Percentiles rank a stretch among this genome's conserved stretches.
Evolutionary conservation across 2,888 invertebrate genomes (phyloP).

Genomic region (Craniophora ligustri): DNA sequence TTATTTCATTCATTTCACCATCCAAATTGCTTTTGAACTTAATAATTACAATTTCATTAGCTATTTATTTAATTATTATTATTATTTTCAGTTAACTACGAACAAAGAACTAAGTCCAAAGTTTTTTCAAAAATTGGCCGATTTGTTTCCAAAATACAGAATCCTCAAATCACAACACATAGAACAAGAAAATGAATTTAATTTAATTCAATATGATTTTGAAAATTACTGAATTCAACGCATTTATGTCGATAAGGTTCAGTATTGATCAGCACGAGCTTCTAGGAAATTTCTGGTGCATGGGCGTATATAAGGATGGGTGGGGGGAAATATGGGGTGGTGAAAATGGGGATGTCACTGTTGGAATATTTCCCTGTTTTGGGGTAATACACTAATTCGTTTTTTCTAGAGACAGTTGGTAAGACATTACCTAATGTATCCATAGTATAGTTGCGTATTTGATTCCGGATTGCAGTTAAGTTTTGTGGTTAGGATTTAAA

Average conservation of each 20-base stretch:
- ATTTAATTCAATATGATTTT: too few species aligned
- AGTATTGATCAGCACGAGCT: background rate
- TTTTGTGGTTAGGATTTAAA: too few species aligned
- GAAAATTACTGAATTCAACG: background rate
- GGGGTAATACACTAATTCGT: too few species aligned
- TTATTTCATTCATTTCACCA: too few species aligned
- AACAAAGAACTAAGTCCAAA: background rate
- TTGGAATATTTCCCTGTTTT: background rate
- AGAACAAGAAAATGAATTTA: too few species aligned
- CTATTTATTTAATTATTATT: background rate
- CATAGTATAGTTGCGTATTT: too few species aligned
- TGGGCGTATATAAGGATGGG: background rate
- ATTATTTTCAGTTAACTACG: background rate
- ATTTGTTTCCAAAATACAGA: too few species aligned
- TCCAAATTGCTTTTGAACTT: background rate
- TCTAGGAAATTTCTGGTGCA: background rate
- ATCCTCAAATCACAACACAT: too few species aligned
- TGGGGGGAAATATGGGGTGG: background rate
- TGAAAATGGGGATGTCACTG: background rate
- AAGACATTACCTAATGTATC: too few species aligned
- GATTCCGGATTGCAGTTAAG: too few species aligned
- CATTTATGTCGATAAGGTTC: background rate
- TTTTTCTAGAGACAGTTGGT: too few species aligned
- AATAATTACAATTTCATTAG: background rate
- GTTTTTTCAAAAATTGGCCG: background rate